A percentile compares a stretch with the other conserved stretches of the same genome.
phyloP scores from a whole-genome alignment of 2,113 vertebrate genomes.

The Fregetta grallaria region DNA sequence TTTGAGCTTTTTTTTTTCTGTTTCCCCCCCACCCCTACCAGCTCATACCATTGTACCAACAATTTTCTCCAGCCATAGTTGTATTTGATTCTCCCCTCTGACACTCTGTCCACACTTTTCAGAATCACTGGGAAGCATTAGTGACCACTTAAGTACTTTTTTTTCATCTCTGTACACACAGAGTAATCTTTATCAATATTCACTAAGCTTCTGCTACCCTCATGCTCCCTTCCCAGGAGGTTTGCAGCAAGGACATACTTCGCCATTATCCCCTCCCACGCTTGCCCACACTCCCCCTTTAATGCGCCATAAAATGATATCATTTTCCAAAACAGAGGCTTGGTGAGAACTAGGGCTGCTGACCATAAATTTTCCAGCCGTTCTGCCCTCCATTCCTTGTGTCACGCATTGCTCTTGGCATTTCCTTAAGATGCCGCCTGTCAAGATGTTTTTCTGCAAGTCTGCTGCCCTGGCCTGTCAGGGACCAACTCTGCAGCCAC shows the following conservation, averaged over 20 bases:
- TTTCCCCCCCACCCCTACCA: background rate
- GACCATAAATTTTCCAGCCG: background rate
- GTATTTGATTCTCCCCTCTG: background rate
- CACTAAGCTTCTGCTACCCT: background rate
- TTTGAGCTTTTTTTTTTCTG: no score
- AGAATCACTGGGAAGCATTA: background rate
- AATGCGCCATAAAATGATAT: background rate
- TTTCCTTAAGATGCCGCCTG: background rate
- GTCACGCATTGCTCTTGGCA: background rate
- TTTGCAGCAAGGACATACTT: background rate
- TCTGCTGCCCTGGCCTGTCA: background rate
- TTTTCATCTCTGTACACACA: background rate
- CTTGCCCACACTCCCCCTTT: background rate
- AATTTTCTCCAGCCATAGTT: background rate
- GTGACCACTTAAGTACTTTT: background rate
- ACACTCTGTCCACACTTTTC: background rate
- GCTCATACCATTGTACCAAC: background rate
- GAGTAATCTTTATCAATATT: background rate
- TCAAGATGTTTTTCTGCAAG: background rate
- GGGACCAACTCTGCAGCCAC: background rate
- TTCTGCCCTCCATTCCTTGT: background rate
- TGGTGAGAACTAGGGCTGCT: constrained; percentile 1
- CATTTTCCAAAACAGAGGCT: constrained; percentile 18
- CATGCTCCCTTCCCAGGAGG: background rate
- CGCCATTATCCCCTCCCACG: background rate